Evolutionary conservation across 1,140 invertebrate genomes (phyloP), one percentile per base, ranked within the genome.

Genomic region (Hycleus phaleratus): DNA sequence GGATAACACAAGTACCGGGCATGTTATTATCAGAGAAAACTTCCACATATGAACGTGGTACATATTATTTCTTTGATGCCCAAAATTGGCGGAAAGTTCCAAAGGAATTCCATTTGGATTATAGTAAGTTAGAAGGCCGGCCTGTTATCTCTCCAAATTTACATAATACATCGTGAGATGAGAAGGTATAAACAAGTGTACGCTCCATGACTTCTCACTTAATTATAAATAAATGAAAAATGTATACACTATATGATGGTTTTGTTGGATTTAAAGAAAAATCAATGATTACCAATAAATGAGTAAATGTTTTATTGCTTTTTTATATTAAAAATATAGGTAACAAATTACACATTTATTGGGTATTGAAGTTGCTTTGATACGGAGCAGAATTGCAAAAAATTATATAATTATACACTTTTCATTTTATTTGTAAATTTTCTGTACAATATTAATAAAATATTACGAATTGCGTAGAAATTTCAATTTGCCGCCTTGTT

Each of bases 21-120:
- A 85, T 93, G 77, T 87, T 87, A 60, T 86, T 93, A 62, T 82
- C 91, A 61, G 93, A 98, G 76, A 98, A 98, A 79, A 96, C 93
- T 63, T 83, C 83, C 61, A 92, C 89, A 61, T 98, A 95, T 77
- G 96, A 98, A 80, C 83, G 94, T 69, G 95, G 96, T 77, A 97
- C 94, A 64, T 99, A 98, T 79, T 97, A 95, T 80, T 97, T 96
- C 77, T 99, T 98, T 77, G 97, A 99, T 81, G 91, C 92, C 68
- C 87, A 91, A 77, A 93, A 89, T 77, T 98, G 94, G 94, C 85
- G 93, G 72, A 96, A 93, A 81, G 90, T 91, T 70, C 85, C 91
- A 65, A 97, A 96, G 78, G 94, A 97, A 77, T 96, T 97, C 79
- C 87, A 94, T 79, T 81, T 98, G 74, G 95, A 98, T 77, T 97